Conservation (phyloP, 2,888 invertebrate species). For the Himalopsyche kuldschensis region DNA sequence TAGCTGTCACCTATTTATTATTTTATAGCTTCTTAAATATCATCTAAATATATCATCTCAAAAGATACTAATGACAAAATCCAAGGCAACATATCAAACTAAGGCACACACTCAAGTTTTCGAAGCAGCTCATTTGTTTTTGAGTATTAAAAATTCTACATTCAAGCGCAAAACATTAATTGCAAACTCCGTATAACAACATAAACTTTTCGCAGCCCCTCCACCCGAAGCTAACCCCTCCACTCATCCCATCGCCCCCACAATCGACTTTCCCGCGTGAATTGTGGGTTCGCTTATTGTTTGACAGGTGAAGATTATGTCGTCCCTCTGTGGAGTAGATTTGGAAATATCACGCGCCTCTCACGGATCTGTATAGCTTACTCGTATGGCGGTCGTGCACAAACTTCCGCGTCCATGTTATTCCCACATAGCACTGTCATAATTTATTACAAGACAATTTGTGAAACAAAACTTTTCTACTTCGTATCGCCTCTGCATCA, state of each 20-base stretch:
- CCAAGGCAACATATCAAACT: no score
- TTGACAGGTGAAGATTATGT: neutral
- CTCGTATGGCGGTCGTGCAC: neutral
- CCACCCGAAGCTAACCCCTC: neutral
- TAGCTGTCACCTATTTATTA: no score
- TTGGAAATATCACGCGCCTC: neutral
- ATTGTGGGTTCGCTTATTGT: neutral
- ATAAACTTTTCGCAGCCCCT: neutral
- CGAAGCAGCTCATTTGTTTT: neutral
- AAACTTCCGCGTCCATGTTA: neutral
- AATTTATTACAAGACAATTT: neutral
- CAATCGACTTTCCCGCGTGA: neutral
- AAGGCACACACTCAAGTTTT: neutral
- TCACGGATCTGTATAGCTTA: neutral
- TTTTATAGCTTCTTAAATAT: no score
- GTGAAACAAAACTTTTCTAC: no score
- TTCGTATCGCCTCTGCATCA: no score
- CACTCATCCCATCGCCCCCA: neutral
- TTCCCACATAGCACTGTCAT: neutral
- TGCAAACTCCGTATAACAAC: neutral
- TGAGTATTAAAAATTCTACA: neutral
- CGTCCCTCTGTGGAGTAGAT: neutral
- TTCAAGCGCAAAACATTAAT: neutral
- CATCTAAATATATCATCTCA: no score
- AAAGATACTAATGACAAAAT: no score